A percentile compares a stretch with the other conserved stretches of the same genome.
phyloP scores from a whole-genome alignment of 35 echinoderm and acorn worm genomes.

The Apostichopus japonicus region DNA sequence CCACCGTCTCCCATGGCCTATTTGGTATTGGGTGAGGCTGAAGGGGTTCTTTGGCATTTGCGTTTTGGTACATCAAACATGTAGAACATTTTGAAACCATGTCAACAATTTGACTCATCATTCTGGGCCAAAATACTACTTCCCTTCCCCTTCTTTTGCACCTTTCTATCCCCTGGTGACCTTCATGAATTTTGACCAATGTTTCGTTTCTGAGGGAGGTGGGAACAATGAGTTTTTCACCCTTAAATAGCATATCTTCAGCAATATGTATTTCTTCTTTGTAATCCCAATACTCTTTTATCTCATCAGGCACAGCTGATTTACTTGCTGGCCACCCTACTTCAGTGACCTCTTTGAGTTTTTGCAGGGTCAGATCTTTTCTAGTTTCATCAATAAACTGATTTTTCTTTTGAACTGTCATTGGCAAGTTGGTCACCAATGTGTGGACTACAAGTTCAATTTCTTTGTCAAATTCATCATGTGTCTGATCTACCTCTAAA shows the following conservation, averaged over 20 bases:
- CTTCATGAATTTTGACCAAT: not conserved
- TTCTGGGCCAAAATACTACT: slow-evolving; percentile 28
- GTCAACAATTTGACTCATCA: slow-evolving; percentile 26
- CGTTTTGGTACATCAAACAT: too few species aligned
- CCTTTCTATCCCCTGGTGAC: slow-evolving; percentile 21
- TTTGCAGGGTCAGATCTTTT: not conserved
- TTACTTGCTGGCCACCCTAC: not conserved
- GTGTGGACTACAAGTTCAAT: not conserved
- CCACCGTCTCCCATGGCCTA: too few species aligned
- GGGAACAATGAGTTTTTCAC: slow-evolving; percentile 7
- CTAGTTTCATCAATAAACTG: slow-evolving; percentile 16
- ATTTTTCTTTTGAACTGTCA: not conserved
- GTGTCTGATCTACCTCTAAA: too few species aligned
- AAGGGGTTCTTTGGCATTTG: too few species aligned
- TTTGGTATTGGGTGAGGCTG: too few species aligned
- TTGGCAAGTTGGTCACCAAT: not conserved
- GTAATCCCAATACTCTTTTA: too few species aligned
- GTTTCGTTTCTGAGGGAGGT: not conserved
- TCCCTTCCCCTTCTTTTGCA: slow-evolving; percentile 5
- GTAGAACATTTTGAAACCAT: slow-evolving; percentile 41
- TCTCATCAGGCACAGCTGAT: too few species aligned
- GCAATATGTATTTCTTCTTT: too few species aligned
- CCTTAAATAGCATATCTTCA: not conserved
- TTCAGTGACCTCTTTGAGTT: not conserved
- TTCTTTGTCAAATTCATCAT: too few species aligned